These are phyloP conservation scores for Laupala kohalensis DNA, from an alignment of 1,140 invertebrate species.

Conservation along the genomic window DNA sequence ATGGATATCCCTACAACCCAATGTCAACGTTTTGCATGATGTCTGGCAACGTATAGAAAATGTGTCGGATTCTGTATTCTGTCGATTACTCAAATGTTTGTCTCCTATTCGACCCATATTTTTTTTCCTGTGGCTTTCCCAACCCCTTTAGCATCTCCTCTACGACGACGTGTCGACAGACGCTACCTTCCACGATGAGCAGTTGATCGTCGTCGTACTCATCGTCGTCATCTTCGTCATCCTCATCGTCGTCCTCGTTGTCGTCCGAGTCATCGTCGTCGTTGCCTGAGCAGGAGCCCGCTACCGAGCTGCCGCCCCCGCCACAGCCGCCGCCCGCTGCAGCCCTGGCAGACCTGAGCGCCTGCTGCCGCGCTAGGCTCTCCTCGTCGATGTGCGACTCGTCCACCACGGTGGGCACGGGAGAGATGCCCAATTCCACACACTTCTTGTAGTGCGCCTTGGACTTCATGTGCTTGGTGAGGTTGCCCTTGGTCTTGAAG, in stretches of 20 bases:
- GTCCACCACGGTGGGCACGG: slow-evolving; percentile 59
- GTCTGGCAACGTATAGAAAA: no score
- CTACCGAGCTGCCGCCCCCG: no score
- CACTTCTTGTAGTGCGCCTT: slow-evolving; percentile 94
- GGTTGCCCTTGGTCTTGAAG: slow-evolving; percentile 96
- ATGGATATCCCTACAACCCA: no score
- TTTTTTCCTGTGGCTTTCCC: no score
- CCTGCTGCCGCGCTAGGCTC: slow-evolving; percentile 20
- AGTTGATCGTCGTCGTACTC: slow-evolving; percentile 46
- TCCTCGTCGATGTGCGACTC: slow-evolving; percentile 56
- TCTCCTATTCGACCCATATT: no score
- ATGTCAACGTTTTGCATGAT: no score
- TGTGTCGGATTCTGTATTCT: no score
- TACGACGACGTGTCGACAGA: slow-evolving; percentile 29
- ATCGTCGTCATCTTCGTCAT: slow-evolving; percentile 50
- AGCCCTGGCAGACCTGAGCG: not conserved
- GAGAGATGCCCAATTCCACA: slow-evolving; percentile 61
- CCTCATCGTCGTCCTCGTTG: slow-evolving; percentile 46
- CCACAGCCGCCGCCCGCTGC: no score
- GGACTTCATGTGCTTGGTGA: slow-evolving; percentile 98
- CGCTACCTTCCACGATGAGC: slow-evolving; percentile 78
- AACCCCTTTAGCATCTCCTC: no score
- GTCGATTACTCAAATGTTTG: no score
- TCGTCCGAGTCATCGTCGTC: slow-evolving; percentile 43
- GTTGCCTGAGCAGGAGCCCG: slow-evolving; percentile 21